Evolutionary conservation across 1,140 invertebrate genomes (phyloP).

Genomic region (Drosophila equinoxialis): DNA sequence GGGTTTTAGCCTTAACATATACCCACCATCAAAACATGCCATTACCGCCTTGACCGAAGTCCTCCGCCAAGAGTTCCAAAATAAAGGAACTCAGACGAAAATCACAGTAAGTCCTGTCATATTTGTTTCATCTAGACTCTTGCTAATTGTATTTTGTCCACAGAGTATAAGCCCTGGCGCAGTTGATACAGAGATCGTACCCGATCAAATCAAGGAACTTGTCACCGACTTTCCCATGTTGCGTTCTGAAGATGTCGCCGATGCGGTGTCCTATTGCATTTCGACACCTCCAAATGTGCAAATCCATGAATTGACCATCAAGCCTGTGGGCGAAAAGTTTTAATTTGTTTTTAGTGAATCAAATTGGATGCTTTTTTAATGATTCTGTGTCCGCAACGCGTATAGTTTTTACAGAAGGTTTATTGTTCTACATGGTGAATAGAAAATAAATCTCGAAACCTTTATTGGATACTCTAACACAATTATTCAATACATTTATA

Average conservation of each 20-base stretch:
- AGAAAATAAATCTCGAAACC: no score
- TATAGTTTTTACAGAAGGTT: no score
- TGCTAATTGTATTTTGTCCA: not conserved
- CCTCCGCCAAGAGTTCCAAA: constrained; percentile 84
- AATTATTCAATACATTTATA: no score
- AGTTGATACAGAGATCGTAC: constrained; percentile 66
- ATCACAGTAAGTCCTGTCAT: constrained; percentile 83
- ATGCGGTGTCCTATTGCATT: constrained; percentile 85
- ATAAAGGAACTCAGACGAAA: constrained; percentile 84
- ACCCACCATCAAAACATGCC: constrained; percentile 85
- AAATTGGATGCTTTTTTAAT: no score
- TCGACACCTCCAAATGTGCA: constrained; percentile 85
- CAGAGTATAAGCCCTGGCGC: constrained; percentile 57
- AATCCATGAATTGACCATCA: constrained; percentile 76
- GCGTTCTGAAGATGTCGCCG: constrained; percentile 83
- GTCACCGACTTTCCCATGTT: constrained; percentile 51
- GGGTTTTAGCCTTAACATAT: no score
- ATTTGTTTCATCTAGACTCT: not conserved
- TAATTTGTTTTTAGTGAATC: not conserved
- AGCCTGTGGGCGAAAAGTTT: constrained; percentile 60
- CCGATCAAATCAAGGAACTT: constrained; percentile 21
- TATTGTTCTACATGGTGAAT: no score
- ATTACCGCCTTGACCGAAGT: constrained; percentile 85
- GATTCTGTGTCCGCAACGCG: no score
- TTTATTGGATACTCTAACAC: no score